phyloP scores from a whole-genome alignment of 2,113 vertebrate genomes.

The Melanocharis versteri region DNA sequence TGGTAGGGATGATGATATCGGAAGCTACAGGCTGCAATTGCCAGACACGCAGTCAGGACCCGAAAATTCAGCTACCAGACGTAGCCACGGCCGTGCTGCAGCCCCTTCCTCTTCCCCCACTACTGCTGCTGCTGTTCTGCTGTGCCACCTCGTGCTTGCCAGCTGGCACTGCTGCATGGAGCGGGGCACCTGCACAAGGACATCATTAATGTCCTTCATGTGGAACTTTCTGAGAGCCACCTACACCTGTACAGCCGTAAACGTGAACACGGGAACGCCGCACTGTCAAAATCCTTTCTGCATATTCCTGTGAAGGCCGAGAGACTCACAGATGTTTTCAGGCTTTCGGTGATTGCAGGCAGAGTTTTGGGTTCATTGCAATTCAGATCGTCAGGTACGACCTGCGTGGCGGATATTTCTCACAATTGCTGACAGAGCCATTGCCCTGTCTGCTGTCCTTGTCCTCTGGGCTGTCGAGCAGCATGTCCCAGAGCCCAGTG shows the following conservation, averaged over 20 bases:
- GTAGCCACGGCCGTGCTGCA: background rate
- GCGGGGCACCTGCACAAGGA: accelerated
- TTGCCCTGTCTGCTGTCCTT: background rate
- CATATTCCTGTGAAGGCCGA: background rate
- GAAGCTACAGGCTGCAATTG: background rate
- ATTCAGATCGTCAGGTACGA: background rate
- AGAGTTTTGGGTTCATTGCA: background rate
- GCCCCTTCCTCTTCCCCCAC: background rate
- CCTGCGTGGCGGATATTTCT: background rate
- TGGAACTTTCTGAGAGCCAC: background rate
- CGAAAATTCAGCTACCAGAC: background rate
- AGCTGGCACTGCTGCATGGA: background rate
- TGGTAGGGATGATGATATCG: accelerated
- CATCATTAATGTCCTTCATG: accelerated
- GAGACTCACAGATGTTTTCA: background rate
- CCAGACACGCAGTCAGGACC: background rate
- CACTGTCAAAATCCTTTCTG: background rate
- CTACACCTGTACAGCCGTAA: background rate
- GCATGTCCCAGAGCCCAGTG: background rate
- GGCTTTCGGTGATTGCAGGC: background rate
- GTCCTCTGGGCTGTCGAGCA: background rate
- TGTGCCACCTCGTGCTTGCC: background rate
- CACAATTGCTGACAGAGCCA: background rate
- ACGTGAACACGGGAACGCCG: accelerated
- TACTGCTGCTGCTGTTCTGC: background rate